A percentile compares a stretch with the other conserved stretches of the same genome.
Evolutionary conservation across 2,797 vertebrate species (phyloP).

Genomic region (Avahi laniger): DNA sequence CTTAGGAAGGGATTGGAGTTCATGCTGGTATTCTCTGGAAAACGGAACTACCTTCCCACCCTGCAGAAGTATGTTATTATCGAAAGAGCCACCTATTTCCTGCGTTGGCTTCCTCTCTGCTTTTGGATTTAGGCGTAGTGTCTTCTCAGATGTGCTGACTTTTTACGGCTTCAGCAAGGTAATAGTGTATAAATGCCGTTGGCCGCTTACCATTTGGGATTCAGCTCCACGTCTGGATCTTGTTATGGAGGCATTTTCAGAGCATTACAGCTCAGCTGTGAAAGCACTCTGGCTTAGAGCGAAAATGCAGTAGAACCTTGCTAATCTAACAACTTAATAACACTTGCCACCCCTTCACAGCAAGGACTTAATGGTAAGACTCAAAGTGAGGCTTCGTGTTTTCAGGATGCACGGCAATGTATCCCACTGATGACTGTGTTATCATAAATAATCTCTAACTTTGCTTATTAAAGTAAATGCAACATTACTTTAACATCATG

Average conservation of each 20-base stretch:
- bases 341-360: conserved; percentile 6
- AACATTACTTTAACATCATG: accelerated
- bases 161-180: background rate
- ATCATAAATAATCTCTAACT: background rate
- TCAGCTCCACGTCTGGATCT: conserved; percentile 49
- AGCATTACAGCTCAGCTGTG: conserved; percentile 62
- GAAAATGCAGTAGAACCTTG: conserved; percentile 54
- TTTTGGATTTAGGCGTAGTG: background rate
- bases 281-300: conserved; percentile 54
- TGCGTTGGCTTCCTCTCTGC: background rate
- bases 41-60: background rate
- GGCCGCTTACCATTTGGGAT: conserved; percentile 55
- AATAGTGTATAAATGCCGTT: background rate
- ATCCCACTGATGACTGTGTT: background rate
- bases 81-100: background rate
- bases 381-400: background rate
- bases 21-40: background rate
- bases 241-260: conserved; percentile 61
- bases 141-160: conserved; percentile 1
- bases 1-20: background rate
- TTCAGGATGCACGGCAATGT: background rate
- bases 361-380: conserved; percentile 23
- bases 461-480: conserved; percentile 19
- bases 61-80: background rate
- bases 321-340: conserved; percentile 62